Evolutionary conservation across 2,797 vertebrate genomes (phyloP).

Genomic region (Hydrophis major): DNA sequence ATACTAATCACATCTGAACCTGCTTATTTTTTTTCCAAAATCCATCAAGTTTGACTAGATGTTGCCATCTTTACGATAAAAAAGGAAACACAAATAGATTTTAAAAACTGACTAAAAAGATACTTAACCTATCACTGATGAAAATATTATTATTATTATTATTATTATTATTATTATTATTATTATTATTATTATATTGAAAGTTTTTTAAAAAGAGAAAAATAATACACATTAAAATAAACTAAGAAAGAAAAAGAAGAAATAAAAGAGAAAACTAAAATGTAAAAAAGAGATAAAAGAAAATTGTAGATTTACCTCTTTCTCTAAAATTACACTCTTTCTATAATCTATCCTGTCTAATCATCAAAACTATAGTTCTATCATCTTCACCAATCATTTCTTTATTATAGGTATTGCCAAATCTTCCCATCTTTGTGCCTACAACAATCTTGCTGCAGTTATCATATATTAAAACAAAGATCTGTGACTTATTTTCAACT

Average conservation of each 20-base stretch:
- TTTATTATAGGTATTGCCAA: background rate
- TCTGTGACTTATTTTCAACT: background rate
- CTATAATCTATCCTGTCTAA: background rate
- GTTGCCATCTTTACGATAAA: background rate
- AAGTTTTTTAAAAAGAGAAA: background rate
- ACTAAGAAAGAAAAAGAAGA: background rate
- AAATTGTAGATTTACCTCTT: background rate
- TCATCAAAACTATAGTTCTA: background rate
- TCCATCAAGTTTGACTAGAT: background rate
- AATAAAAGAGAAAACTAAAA: background rate
- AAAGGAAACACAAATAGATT: conserved; percentile 60
- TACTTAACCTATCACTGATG: background rate
- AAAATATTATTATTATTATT: background rate
- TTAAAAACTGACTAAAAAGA: background rate
- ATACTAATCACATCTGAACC: background rate
- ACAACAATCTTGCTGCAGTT: background rate
- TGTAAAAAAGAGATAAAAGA: background rate
- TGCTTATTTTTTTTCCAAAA: background rate
- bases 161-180: background rate
- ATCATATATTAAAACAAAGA: background rate
- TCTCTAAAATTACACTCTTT: background rate
- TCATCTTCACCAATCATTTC: background rate
- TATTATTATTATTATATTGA: background rate
- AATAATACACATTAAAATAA: background rate
- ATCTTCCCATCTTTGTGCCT: background rate